Conservation (phyloP, 2,113 vertebrate species). For the Pao palembangensis region DNA sequence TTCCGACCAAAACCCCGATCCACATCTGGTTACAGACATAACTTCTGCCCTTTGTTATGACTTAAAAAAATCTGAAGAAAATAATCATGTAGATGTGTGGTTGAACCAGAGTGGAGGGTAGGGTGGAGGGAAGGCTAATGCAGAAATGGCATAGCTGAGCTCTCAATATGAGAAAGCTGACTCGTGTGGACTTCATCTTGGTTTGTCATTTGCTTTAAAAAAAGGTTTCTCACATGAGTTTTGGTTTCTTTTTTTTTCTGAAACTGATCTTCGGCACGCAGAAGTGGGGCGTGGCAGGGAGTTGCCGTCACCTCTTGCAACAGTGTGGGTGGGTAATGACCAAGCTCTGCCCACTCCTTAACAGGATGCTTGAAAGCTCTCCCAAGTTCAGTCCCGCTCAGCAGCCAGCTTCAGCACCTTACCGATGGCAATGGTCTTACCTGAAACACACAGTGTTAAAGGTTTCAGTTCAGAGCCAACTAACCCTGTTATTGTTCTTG, state of each 20-base stretch:
- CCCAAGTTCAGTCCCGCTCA: conserved; percentile 89
- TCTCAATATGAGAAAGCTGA: conserved; percentile 99
- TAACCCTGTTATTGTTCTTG: conserved; percentile 78
- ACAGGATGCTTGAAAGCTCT: conserved; percentile 25
- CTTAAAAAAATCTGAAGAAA: conserved; percentile 72
- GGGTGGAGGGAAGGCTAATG: conserved; percentile 70
- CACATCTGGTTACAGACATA: conserved; percentile 82
- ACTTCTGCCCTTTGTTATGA: conserved; percentile 82
- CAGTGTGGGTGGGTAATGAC: conserved; percentile 35
- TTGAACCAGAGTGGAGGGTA: conserved; percentile 38
- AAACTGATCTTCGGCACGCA: conserved; percentile 75
- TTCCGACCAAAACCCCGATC: conserved; percentile 85
- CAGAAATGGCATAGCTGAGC: conserved; percentile 95
- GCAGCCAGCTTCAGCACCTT: conserved; percentile 99
- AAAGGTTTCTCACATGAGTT: conserved; percentile 59
- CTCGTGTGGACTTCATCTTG: conserved; percentile 89
- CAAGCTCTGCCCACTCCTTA: conserved; percentile 45
- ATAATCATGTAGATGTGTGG: conserved; percentile 54
- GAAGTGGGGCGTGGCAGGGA: conserved; percentile 78
- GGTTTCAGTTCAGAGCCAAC: neutral
- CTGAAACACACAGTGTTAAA: conserved; percentile 61
- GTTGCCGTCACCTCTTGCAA: conserved; percentile 41
- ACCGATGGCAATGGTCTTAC: conserved; percentile 99
- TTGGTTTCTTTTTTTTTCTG: conserved; percentile 42
- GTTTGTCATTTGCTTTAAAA: conserved; percentile 73